Evolutionary conservation across 2,797 vertebrate species (phyloP).

Genomic region (Nothura maculosa): DNA sequence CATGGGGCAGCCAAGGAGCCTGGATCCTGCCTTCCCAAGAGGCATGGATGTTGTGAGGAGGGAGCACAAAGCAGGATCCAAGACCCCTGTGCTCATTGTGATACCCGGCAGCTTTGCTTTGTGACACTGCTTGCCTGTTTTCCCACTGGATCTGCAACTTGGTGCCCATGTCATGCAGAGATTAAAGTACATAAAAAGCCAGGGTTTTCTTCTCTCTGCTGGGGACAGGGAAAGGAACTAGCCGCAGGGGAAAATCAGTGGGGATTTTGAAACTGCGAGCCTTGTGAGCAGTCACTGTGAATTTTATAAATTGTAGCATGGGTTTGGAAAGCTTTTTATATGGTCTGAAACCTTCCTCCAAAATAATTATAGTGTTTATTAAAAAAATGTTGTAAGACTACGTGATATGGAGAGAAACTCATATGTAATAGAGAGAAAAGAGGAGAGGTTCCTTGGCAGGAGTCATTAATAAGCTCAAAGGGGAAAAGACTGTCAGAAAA

Average conservation of each 20-base stretch:
- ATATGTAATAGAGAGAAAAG: not conserved
- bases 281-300: not conserved
- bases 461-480: slow-evolving; percentile 28
- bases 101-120: not conserved
- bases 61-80: not conserved
- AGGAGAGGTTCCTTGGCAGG: not conserved
- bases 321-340: slow-evolving; percentile 2
- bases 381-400: not conserved
- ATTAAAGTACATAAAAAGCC: not conserved
- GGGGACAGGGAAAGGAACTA: not conserved
- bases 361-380: not conserved
- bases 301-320: not conserved
- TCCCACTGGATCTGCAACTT: not conserved
- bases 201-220: not conserved
- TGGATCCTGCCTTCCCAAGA: fast-evolving
- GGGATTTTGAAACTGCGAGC: not conserved
- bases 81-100: not conserved
- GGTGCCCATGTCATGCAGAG: not conserved
- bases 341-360: not conserved
- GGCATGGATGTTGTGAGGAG: fast-evolving
- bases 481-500: slow-evolving; percentile 44
- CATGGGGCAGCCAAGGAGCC: fast-evolving
- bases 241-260: not conserved
- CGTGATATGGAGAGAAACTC: not conserved
- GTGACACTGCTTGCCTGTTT: not conserved